These are phyloP conservation scores for Enteromius thamalakanensis DNA, from an alignment of 2,797 vertebrate genomes.

Conservation along the genomic window DNA sequence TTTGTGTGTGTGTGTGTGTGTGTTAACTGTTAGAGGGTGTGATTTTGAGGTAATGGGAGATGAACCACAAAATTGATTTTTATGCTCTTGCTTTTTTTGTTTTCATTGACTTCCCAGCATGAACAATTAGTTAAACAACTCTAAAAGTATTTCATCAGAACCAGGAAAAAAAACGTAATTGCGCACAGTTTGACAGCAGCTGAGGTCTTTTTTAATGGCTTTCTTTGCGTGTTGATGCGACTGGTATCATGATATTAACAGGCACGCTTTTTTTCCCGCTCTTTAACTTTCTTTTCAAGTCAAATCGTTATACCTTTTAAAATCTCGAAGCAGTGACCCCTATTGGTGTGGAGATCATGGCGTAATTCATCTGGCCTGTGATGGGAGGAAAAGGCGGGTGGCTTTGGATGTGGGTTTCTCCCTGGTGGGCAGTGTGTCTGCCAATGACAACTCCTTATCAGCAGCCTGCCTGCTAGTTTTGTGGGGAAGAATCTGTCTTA, in stretches of 20 bases:
- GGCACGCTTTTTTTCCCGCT: neutral
- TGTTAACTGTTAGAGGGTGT: slow-evolving; percentile 31
- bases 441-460: slow-evolving; percentile 78
- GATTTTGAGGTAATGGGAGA: slow-evolving; percentile 60
- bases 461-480: slow-evolving; percentile 68
- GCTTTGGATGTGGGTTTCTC: slow-evolving; percentile 59
- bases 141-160: slow-evolving; percentile 61
- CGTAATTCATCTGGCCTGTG: slow-evolving; percentile 19
- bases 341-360: slow-evolving; percentile 52
- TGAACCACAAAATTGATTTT: slow-evolving; percentile 63
- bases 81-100: slow-evolving; percentile 50
- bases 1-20: neutral
- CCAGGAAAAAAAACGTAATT: slow-evolving; percentile 55
- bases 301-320: neutral
- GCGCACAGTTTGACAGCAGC: slow-evolving; percentile 59
- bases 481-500: slow-evolving; percentile 65
- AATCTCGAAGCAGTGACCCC: slow-evolving; percentile 52
- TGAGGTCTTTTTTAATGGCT: slow-evolving; percentile 38
- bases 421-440: slow-evolving; percentile 68
- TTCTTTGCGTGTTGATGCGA: slow-evolving; percentile 37
- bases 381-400: slow-evolving; percentile 36
- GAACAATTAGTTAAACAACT: slow-evolving; percentile 65
- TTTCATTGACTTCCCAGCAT: slow-evolving; percentile 61
- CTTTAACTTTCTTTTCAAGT: slow-evolving; percentile 11
- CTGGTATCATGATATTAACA: slow-evolving; percentile 39